phyloP scores from a whole-genome alignment of 2,888 invertebrate species.

The Drosophila yooni region DNA sequence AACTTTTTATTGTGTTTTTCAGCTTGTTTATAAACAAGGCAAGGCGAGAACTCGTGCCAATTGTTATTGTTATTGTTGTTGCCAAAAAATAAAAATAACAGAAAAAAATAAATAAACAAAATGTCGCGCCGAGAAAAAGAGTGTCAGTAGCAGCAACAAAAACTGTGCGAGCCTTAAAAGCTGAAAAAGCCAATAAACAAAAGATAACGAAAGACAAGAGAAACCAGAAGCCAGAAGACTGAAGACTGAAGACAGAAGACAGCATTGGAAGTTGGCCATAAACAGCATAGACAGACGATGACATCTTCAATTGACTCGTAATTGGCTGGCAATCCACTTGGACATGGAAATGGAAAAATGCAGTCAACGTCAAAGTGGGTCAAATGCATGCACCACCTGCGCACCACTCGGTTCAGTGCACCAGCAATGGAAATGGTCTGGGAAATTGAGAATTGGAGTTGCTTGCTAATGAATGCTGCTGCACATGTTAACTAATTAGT shows the following conservation, averaged over 20 bases:
- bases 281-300: conserved; percentile 48
- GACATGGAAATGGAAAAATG: conserved; percentile 42
- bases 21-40: conserved; percentile 69
- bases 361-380: conserved; percentile 57
- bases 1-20: conserved; percentile 36
- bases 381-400: conserved; percentile 56
- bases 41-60: conserved; percentile 60
- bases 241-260: conserved; percentile 7
- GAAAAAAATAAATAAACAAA: neutral
- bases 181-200: conserved; percentile 30
- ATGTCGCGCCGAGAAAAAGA: conserved; percentile 18
- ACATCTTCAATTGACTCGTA: conserved; percentile 71
- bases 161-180: conserved; percentile 16
- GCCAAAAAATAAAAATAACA: conserved; percentile 42
- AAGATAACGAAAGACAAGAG: neutral
- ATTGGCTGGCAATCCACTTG: conserved; percentile 53
- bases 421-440: conserved; percentile 8
- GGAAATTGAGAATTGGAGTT: neutral
- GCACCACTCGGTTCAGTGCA: conserved; percentile 32
- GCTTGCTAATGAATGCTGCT: neutral
- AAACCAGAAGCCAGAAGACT: neutral
- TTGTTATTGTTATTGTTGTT: conserved; percentile 47
- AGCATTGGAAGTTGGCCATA: conserved; percentile 16
- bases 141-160: conserved; percentile 28
- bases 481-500: conserved; percentile 49